Evolutionary conservation across 1,140 invertebrate species (phyloP).

Genomic region (Zaprionus ghesquierei): DNA sequence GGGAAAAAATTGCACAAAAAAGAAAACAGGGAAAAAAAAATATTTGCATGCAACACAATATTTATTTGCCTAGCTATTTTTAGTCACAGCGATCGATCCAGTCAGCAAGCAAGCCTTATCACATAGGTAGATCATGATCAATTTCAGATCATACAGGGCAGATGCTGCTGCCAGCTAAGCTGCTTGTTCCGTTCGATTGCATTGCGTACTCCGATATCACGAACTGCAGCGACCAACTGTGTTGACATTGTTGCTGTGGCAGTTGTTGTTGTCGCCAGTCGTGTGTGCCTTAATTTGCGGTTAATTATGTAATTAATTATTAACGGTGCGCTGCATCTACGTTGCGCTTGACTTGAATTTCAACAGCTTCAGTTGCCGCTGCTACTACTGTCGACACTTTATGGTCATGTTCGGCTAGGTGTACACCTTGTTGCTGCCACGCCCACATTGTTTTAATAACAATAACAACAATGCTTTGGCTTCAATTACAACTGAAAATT

Average conservation of each 20-base stretch:
- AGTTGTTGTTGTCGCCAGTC: conserved; percentile 23
- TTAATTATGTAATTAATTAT: conserved; percentile 78
- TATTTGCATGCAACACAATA: conserved; percentile 65
- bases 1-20: conserved; percentile 19
- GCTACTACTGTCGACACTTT: conserved; percentile 32
- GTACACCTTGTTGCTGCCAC: conserved; percentile 4
- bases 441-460: neutral
- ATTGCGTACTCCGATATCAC: neutral
- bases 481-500: conserved; percentile 50
- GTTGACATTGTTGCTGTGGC: conserved; percentile 35
- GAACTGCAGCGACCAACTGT: conserved; percentile 52
- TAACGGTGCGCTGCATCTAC: conserved; percentile 61
- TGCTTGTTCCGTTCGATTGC: conserved; percentile 11
- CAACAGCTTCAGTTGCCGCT: conserved; percentile 27
- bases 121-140: neutral
- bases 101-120: neutral
- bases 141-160: neutral
- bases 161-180: neutral
- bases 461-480: conserved; percentile 1
- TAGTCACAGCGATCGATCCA: neutral
- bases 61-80: conserved; percentile 32
- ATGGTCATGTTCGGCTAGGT: conserved; percentile 35
- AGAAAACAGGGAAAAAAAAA: conserved; percentile 45
- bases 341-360: conserved; percentile 37
- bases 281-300: conserved; percentile 71